Conservation (phyloP, 2,797 vertebrate species). For the Aphelocoma californica region DNA sequence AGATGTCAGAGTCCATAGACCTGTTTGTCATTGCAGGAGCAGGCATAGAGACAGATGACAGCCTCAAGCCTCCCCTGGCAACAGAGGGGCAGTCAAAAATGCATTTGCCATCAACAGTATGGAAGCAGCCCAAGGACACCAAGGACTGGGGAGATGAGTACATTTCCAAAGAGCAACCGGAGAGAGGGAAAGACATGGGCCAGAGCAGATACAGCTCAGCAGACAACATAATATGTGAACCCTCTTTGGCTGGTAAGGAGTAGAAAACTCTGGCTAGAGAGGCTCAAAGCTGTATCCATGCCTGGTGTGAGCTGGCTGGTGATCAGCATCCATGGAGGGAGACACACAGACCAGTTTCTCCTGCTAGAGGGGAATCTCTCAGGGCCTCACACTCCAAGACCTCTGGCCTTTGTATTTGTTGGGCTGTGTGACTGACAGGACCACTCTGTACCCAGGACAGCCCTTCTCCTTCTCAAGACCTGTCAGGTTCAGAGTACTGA, state of each 20-base stretch:
- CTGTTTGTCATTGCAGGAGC: conserved; percentile 35
- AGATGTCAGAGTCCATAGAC: neutral
- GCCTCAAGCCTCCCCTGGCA: conserved; percentile 70
- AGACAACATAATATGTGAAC: conserved; percentile 77
- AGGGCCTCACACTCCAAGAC: neutral
- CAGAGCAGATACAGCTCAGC: conserved; percentile 75
- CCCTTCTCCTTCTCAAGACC: neutral
- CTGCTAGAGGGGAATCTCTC: neutral
- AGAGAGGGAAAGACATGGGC: conserved; percentile 70
- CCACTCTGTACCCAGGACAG: neutral
- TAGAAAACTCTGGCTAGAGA: neutral
- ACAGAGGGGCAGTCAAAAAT: conserved; percentile 74
- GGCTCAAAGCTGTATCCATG: neutral
- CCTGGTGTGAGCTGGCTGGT: neutral
- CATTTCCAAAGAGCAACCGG: conserved; percentile 79
- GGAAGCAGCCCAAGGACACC: conserved; percentile 82
- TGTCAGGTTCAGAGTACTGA: neutral
- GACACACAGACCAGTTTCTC: neutral
- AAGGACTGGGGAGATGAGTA: conserved; percentile 82
- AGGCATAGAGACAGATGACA: conserved; percentile 70
- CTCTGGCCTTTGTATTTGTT: neutral
- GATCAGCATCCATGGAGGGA: neutral
- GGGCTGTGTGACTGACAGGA: neutral
- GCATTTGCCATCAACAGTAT: conserved; percentile 74
- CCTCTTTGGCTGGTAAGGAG: conserved; percentile 78